These are phyloP conservation scores for Girardinus metallicus DNA, from an alignment of 2,797 vertebrate genomes.

Conservation along the genomic window DNA sequence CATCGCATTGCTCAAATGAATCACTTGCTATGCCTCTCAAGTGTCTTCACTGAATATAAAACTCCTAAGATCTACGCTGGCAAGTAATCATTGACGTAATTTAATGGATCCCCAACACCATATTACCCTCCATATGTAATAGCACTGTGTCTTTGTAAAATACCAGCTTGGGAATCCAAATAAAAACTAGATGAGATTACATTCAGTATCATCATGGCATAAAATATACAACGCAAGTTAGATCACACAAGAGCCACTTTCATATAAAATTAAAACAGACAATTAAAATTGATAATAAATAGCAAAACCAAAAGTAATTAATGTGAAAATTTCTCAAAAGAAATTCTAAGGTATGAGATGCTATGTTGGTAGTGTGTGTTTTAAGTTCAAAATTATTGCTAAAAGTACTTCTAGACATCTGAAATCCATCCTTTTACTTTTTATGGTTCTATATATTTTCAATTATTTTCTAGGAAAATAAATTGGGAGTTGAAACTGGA, in stretches of 20 bases:
- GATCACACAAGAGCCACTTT: neutral
- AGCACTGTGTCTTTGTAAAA: neutral
- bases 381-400: too few relatives aligned
- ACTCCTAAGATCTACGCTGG: neutral
- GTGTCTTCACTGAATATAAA: neutral
- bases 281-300: neutral
- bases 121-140: neutral
- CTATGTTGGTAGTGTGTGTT: neutral
- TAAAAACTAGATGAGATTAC: neutral
- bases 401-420: too few relatives aligned
- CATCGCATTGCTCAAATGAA: neutral
- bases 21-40: neutral
- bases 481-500: too few relatives aligned
- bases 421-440: too few relatives aligned
- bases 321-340: too few relatives aligned
- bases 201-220: neutral
- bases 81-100: neutral
- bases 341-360: neutral
- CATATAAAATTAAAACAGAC: neutral
- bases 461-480: too few relatives aligned
- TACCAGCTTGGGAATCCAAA: neutral
- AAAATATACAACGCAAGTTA: neutral
- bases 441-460: too few relatives aligned
- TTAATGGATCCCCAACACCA: neutral
- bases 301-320: neutral